phyloP scores from a whole-genome alignment of 2,113 vertebrate genomes.

The Catharus bicknelli region DNA sequence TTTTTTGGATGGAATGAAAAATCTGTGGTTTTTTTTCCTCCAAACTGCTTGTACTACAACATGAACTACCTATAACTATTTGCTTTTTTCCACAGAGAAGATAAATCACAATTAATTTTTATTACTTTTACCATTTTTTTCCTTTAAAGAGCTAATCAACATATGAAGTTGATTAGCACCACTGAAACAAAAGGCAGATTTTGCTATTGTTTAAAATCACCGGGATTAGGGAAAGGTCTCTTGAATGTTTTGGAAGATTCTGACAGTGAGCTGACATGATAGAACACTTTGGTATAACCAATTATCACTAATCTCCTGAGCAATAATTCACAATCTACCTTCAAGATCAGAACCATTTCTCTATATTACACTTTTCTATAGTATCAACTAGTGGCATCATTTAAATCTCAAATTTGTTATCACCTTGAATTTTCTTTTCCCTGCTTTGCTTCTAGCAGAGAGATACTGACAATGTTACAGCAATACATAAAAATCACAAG shows the following conservation, averaged over 20 bases:
- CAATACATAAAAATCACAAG: neutral
- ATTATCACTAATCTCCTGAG: neutral
- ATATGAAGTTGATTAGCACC: neutral
- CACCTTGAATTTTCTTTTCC: neutral
- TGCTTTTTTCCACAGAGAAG: neutral
- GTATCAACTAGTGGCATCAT: neutral
- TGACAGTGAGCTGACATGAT: neutral
- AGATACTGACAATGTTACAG: fast-evolving
- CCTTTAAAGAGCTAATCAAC: neutral
- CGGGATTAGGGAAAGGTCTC: neutral
- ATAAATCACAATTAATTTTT: neutral
- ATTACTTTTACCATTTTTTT: neutral
- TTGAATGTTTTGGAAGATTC: neutral
- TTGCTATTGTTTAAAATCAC: neutral
- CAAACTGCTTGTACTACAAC: fast-evolving
- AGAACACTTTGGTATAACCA: neutral
- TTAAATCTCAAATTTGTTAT: neutral
- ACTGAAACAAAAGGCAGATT: neutral
- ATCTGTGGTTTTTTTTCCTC: neutral
- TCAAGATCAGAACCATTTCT: neutral
- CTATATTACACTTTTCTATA: neutral
- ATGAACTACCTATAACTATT: neutral
- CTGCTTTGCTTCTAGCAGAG: neutral
- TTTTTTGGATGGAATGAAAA: neutral
- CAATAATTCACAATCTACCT: neutral